These are phyloP conservation scores for Micronycteris hirsuta DNA, from an alignment of 2,113 vertebrate genomes.

Conservation along the genomic window DNA sequence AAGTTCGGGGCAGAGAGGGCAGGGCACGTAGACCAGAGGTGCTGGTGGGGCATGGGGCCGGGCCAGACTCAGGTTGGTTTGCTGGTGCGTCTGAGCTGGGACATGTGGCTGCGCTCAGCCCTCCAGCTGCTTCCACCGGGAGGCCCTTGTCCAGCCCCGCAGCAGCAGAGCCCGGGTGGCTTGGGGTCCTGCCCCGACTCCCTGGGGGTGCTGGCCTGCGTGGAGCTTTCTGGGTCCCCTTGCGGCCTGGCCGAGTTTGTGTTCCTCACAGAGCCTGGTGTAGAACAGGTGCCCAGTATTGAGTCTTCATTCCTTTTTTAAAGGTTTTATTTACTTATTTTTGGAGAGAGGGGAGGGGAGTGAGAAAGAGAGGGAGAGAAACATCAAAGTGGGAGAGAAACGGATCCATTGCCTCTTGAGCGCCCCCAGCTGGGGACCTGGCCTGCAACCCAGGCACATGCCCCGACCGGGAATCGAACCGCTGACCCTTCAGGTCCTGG, in stretches of 20 bases:
- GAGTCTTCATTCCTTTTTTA: neutral
- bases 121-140: neutral
- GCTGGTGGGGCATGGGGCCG: neutral
- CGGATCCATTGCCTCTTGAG: too few relatives aligned
- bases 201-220: neutral
- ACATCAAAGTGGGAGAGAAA: too few relatives aligned
- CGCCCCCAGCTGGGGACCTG: too few relatives aligned
- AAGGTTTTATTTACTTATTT: too few relatives aligned
- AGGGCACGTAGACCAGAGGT: neutral
- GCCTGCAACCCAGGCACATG: too few relatives aligned
- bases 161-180: neutral
- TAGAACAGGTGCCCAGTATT: neutral
- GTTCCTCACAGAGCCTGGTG: neutral
- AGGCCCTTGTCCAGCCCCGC: neutral
- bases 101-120: too few relatives aligned
- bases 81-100: too few relatives aligned
- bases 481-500: too few relatives aligned
- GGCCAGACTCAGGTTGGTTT: accelerated
- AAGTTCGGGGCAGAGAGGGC: neutral
- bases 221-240: accelerated
- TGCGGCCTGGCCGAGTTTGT: accelerated
- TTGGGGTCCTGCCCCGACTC: accelerated
- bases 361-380: too few relatives aligned
- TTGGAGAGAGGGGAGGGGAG: too few relatives aligned
- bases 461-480: too few relatives aligned